Conservation (phyloP, 2,888 invertebrate species). For the Polietes domitor region DNA sequence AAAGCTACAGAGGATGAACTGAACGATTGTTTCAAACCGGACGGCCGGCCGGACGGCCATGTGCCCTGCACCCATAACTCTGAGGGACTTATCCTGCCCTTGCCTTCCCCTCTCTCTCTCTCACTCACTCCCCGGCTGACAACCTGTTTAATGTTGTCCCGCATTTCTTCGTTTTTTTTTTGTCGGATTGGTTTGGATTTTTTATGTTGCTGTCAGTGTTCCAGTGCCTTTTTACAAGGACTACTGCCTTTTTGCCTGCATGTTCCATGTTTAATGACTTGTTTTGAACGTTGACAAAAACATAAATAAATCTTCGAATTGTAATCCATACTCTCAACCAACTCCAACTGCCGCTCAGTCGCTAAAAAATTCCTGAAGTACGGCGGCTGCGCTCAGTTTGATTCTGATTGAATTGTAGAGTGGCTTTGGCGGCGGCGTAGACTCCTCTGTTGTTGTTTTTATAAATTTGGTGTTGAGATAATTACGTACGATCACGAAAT, state of each 20-base stretch:
- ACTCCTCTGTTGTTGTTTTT: conserved; percentile 39
- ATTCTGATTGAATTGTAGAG: conserved; percentile 62
- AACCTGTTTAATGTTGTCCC: conserved; percentile 19
- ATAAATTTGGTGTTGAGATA: conserved; percentile 60
- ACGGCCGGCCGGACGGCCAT: conserved; percentile 25
- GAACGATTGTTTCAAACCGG: background rate
- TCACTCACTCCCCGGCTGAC: background rate
- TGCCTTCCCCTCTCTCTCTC: background rate
- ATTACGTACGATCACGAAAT: conserved; percentile 54
- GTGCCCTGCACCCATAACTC: conserved; percentile 39
- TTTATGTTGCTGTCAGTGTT: conserved; percentile 31
- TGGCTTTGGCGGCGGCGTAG: conserved; percentile 9
- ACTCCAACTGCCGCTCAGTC: background rate
- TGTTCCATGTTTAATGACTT: conserved; percentile 56
- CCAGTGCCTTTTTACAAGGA: conserved; percentile 60
- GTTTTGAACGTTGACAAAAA: conserved; percentile 66
- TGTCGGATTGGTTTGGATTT: background rate
- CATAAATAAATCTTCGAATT: conserved; percentile 64
- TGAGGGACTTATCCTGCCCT: background rate
- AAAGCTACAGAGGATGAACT: conserved; percentile 29
- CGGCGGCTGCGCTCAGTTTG: conserved; percentile 1
- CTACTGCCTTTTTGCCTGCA: conserved; percentile 60
- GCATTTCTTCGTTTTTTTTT: conserved; percentile 18
- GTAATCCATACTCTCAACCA: conserved; percentile 64
- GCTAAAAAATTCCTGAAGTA: background rate